These are phyloP conservation scores for Mylabris phalerata DNA, from an alignment of 1,140 invertebrate species.

Conservation along the genomic window DNA sequence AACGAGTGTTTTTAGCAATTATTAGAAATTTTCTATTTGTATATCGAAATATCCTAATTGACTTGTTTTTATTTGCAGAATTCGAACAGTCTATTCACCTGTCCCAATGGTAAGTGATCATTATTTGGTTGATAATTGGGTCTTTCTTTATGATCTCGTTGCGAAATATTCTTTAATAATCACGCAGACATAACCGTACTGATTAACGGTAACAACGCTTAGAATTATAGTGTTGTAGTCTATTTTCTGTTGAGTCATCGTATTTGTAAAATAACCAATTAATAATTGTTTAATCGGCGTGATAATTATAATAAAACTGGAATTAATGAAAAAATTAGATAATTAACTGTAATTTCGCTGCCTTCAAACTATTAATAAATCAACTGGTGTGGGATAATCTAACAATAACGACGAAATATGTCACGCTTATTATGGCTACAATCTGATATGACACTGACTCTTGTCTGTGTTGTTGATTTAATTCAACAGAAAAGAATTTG, in stretches of 20 bases:
- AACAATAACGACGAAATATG: too few species aligned
- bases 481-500: too few species aligned
- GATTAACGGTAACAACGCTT: constrained; percentile 8
- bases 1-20: neutral
- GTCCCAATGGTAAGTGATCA: constrained; percentile 31
- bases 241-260: constrained; percentile 10
- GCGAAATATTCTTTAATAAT: too few species aligned
- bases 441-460: too few species aligned
- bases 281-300: neutral
- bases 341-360: too few species aligned
- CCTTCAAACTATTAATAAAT: too few species aligned
- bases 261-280: too few species aligned
- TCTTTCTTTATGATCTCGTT: neutral
- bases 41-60: too few species aligned
- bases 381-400: too few species aligned
- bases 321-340: too few species aligned
- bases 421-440: too few species aligned
- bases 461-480: too few species aligned
- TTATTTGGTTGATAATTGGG: neutral
- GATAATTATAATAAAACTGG: neutral
- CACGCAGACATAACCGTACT: constrained; percentile 13
- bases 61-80: constrained; percentile 9
- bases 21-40: neutral
- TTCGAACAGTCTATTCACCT: constrained; percentile 28
- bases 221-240: neutral